A percentile compares a stretch with the other conserved stretches of the same genome.
Evolutionary conservation across 2,888 invertebrate genomes (phyloP).

Genomic region (Drosophila suboccidentalis): DNA sequence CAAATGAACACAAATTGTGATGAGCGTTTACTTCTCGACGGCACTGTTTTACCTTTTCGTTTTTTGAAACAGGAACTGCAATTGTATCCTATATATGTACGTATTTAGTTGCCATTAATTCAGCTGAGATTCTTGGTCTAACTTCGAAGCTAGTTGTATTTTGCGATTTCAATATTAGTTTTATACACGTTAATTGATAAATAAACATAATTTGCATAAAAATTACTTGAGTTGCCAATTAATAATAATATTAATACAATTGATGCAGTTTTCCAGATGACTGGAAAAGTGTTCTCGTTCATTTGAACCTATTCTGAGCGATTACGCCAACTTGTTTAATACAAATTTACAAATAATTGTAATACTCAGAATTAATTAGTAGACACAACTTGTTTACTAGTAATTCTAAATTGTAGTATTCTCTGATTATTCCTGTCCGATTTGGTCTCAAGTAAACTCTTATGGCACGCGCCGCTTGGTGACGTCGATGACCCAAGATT

Average conservation of each 20-base stretch:
- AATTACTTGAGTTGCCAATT: neutral
- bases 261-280: no score
- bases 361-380: neutral
- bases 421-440: constrained; percentile 29
- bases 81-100: constrained; percentile 35
- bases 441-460: constrained; percentile 9
- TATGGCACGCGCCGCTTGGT: constrained; percentile 48
- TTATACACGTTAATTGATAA: constrained; percentile 46
- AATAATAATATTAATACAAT: no score
- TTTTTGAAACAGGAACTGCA: constrained; percentile 37
- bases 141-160: constrained; percentile 46
- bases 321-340: neutral
- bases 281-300: no score
- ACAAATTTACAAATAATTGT: neutral
- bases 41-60: constrained; percentile 7
- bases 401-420: neutral
- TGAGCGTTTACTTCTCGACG: constrained; percentile 24
- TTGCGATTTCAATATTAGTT: constrained; percentile 57
- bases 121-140: constrained; percentile 21
- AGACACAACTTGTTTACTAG: constrained; percentile 39
- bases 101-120: constrained; percentile 51
- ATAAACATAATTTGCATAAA: constrained; percentile 46
- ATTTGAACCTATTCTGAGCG: no score
- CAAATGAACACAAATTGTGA: constrained; percentile 45
- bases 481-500: constrained; percentile 44